phyloP scores from a whole-genome alignment of 2,797 vertebrate species.

The Micropoecilia bifurca region DNA sequence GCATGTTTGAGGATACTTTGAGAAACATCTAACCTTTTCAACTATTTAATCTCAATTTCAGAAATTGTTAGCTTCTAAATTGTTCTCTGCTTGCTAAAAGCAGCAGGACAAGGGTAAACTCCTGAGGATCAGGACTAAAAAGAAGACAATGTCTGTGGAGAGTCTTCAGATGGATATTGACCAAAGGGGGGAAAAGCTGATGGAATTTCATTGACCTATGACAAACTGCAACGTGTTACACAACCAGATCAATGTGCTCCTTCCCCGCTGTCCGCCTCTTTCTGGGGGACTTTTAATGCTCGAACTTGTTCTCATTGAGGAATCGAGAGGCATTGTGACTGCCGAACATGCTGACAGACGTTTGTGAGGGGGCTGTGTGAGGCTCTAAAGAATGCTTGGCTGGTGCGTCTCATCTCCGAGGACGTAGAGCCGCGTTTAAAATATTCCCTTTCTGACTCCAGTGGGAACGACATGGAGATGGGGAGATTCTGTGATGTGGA shows the following conservation, averaged over 20 bases:
- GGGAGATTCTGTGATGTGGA: slow-evolving; percentile 42
- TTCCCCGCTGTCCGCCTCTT: slow-evolving; percentile 44
- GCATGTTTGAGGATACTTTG: background rate
- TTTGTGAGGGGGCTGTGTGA: slow-evolving; percentile 38
- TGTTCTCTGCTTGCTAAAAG: slow-evolving; percentile 29
- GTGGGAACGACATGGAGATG: slow-evolving; percentile 45
- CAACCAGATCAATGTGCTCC: slow-evolving; percentile 73
- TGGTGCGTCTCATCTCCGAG: slow-evolving; percentile 54
- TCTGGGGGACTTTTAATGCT: slow-evolving; percentile 66
- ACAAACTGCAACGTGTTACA: slow-evolving; percentile 68
- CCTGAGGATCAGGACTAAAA: slow-evolving; percentile 39
- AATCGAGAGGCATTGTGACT: slow-evolving; percentile 29
- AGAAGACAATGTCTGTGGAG: slow-evolving; percentile 56
- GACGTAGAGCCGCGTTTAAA: slow-evolving; percentile 41
- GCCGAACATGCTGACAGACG: slow-evolving; percentile 57
- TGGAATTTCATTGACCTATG: slow-evolving; percentile 78
- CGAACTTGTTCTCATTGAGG: slow-evolving; percentile 50
- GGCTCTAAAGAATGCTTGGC: slow-evolving; percentile 41
- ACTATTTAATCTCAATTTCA: background rate
- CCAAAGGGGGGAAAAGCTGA: slow-evolving; percentile 62
- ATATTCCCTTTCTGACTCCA: slow-evolving; percentile 48
- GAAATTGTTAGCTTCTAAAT: background rate
- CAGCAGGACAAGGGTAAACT: slow-evolving; percentile 36
- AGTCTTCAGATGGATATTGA: slow-evolving; percentile 73
- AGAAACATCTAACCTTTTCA: background rate